Percentiles rank a stretch among this genome's conserved stretches.
These are phyloP conservation scores for Acrobasis repandana DNA, from an alignment of 2,888 invertebrate genomes.

Conservation along the genomic window DNA sequence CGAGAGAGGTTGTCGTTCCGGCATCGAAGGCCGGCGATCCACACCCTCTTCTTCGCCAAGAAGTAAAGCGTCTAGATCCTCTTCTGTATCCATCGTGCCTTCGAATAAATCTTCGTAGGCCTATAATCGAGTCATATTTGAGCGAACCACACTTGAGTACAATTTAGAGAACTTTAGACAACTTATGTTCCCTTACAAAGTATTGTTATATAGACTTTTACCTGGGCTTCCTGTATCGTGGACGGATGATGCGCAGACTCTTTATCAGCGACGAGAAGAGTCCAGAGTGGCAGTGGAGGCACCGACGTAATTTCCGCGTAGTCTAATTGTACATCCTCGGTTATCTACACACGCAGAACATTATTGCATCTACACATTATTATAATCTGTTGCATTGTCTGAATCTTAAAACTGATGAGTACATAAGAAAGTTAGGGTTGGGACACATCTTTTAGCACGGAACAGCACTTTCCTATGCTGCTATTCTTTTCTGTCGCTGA, in stretches of 20 bases:
- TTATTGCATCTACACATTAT: neutral
- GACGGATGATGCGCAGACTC: conserved; percentile 86
- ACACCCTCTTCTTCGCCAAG: conserved; percentile 87
- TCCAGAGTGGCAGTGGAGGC: conserved; percentile 98
- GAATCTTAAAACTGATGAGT: too few relatives aligned
- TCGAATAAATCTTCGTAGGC: conserved; percentile 97
- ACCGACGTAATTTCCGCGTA: conserved; percentile 99
- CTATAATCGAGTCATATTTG: conserved; percentile 48
- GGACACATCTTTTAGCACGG: too few relatives aligned
- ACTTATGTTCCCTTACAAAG: neutral
- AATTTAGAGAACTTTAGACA: neutral
- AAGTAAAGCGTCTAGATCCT: conserved; percentile 90
- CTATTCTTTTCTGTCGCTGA: too few relatives aligned
- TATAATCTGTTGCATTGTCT: neutral
- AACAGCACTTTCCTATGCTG: too few relatives aligned
- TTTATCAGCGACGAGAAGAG: conserved; percentile 96
- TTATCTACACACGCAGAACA: conserved; percentile 76
- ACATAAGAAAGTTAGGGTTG: too few relatives aligned
- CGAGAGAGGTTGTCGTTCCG: conserved; percentile 89
- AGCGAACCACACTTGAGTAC: too few relatives aligned
- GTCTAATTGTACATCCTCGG: conserved; percentile 94
- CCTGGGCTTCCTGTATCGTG: conserved; percentile 80
- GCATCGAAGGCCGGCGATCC: conserved; percentile 87
- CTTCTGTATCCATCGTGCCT: conserved; percentile 89
- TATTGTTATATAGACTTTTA: conserved; percentile 33